phyloP scores from a whole-genome alignment of 2,888 invertebrate genomes.

The Hedychridium roseum region DNA sequence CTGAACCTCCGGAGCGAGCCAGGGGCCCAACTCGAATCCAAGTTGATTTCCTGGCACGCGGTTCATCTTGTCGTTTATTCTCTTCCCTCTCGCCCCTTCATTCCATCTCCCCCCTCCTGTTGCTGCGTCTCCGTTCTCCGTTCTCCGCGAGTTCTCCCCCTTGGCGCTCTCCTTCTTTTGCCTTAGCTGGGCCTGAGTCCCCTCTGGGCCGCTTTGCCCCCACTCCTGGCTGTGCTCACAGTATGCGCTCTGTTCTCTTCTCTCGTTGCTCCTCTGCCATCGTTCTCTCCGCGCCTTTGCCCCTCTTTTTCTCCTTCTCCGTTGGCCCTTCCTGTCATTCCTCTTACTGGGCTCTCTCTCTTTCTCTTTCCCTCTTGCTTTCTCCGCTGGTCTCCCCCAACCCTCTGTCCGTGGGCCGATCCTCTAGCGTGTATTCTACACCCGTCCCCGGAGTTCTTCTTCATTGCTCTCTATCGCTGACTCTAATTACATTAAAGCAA shows the following conservation, averaged over 20 bases:
- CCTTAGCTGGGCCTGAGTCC: background rate
- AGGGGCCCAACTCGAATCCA: slow-evolving; percentile 51
- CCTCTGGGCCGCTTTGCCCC: too few species aligned
- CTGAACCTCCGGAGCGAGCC: slow-evolving; percentile 43
- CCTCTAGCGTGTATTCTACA: too few species aligned
- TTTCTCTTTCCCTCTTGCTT: slow-evolving; percentile 12
- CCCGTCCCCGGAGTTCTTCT: too few species aligned
- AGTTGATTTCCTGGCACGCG: slow-evolving; percentile 62
- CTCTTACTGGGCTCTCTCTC: too few species aligned
- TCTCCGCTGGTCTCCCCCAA: slow-evolving; percentile 8
- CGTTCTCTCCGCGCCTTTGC: too few species aligned
- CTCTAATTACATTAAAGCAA: slow-evolving; percentile 45
- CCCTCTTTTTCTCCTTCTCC: slow-evolving; percentile 19
- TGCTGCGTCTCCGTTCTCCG: slow-evolving; percentile 5
- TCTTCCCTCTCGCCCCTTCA: slow-evolving; percentile 16
- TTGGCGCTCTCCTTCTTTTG: background rate
- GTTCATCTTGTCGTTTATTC: slow-evolving; percentile 47
- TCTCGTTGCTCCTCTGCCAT: slow-evolving; percentile 4
- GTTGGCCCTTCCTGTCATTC: too few species aligned
- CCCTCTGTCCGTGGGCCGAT: slow-evolving; percentile 7
- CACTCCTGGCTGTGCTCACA: too few species aligned
- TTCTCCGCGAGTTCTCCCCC: slow-evolving; percentile 3
- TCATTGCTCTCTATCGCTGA: slow-evolving; percentile 43
- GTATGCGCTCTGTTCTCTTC: too few species aligned
- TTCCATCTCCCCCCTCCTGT: background rate